Evolutionary conservation across 2,797 vertebrate species (phyloP), one percentile per base, ranked within the genome.

Genomic region (Poecilia wingei): DNA sequence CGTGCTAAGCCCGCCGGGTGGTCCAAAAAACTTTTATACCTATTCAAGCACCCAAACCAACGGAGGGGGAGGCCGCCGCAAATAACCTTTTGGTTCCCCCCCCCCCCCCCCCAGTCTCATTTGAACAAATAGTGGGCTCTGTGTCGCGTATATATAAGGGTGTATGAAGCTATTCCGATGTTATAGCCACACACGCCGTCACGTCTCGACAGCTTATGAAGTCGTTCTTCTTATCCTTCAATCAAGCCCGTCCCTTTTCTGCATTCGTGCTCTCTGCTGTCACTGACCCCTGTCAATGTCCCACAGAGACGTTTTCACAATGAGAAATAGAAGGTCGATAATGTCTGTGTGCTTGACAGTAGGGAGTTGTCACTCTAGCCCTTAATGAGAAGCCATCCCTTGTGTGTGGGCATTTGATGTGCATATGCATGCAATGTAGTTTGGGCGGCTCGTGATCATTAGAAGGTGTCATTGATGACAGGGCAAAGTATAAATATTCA

Each of bases 291-390:
- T 85, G 90, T 89, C 89, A 82, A 72, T n/a, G 12, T 68, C 68
- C 82, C 2, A 14, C 81, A 16, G 75, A 14, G 77, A 74, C 80
- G 83, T 80, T 88, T 87, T 83, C 46, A 79, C 73, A 66, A 57
- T 8, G 73, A 86, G 84, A 87, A 68, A 66, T 74, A 84, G 77
- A 20, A 77, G 87, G 91, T 93, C 83, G 91, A 93, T 94, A 91
- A 84, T 78, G 85, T 83, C 88, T 70, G 81, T 84, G 73, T 72
- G 74, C 86, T 85, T 89, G 87, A 84, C 75, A 80, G 78, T 7
- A 53, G 74, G 79, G 75, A 66, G 81, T 81, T 84, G 89, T 91
- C 87, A 88, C 82, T 69, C 4, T 0, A 9, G 69, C 57, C 16
- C 55, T 74, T 76, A 87, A 88, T 81, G 85, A 79, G 82, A 81